phyloP scores from a whole-genome alignment of 1,140 invertebrate genomes.

The Drosophila prosaltans region DNA sequence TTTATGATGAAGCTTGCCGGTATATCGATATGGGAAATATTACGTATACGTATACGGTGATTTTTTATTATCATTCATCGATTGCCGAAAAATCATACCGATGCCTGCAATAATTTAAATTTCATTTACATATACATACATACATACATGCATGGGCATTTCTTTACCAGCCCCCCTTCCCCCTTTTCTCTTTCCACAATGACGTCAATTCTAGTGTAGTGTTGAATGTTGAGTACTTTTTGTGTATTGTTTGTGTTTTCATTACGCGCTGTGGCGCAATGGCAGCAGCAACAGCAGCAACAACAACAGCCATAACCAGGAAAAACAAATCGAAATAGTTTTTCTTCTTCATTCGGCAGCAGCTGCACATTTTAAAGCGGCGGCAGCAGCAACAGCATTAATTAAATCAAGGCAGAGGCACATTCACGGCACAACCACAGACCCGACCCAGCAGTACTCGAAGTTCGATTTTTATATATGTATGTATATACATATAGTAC shows the following conservation, averaged over 20 bases:
- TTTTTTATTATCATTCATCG: constrained; percentile 4
- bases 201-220: constrained; percentile 45
- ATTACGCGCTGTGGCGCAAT: constrained; percentile 59
- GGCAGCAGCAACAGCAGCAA: constrained; percentile 24
- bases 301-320: constrained; percentile 37
- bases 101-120: constrained; percentile 35
- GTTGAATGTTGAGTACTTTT: constrained; percentile 35
- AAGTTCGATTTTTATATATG: constrained; percentile 18
- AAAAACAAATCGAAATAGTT: constrained; percentile 72
- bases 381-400: constrained; percentile 44
- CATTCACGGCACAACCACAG: constrained; percentile 1
- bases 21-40: not conserved
- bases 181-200: constrained; percentile 15
- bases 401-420: constrained; percentile 56
- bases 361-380: constrained; percentile 58
- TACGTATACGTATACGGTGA: not conserved
- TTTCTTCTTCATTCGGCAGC: constrained; percentile 40
- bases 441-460: constrained; percentile 14
- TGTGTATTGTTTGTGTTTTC: constrained; percentile 54
- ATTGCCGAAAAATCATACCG: constrained; percentile 8
- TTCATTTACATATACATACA: constrained; percentile 29
- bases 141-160: not conserved
- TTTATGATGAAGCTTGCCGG: no score
- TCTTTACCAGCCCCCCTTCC: not conserved
- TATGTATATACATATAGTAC: not conserved